Percentiles rank a stretch among this genome's conserved stretches.
Evolutionary conservation across 2,888 invertebrate species (phyloP).

Genomic region (Acanthosoma haemorrhoidale): DNA sequence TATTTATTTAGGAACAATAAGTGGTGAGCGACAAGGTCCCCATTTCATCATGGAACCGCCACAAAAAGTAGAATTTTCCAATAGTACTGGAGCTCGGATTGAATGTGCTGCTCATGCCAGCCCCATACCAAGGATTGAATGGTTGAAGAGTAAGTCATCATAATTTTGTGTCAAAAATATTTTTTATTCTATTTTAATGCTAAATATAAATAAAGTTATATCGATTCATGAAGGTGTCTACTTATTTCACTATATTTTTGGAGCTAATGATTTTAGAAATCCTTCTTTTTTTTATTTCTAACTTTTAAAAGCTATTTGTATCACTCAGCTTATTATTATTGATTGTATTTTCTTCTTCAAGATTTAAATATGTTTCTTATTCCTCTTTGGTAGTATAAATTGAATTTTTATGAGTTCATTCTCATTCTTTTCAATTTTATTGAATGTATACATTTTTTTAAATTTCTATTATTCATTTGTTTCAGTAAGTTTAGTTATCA

Average conservation of each 20-base stretch:
- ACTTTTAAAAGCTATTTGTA: no score
- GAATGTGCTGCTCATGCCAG: slow-evolving; percentile 64
- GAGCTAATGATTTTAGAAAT: neutral
- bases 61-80: slow-evolving; percentile 70
- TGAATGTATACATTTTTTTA: no score
- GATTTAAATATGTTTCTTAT: neutral
- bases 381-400: no score
- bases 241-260: neutral
- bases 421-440: no score
- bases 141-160: slow-evolving; percentile 40
- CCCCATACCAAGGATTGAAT: slow-evolving; percentile 60
- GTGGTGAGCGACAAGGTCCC: slow-evolving; percentile 63
- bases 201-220: neutral
- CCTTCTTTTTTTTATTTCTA: neutral
- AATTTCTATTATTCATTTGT: no score
- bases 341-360: neutral
- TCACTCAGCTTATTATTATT: no score
- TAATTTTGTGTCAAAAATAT: neutral
- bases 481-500: no score
- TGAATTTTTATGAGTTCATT: no score
- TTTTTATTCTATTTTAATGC: neutral
- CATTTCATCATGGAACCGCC: slow-evolving; percentile 64
- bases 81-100: slow-evolving; percentile 64
- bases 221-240: neutral
- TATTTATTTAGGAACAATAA: slow-evolving; percentile 51